These are phyloP conservation scores for Lasiommata megera DNA, from an alignment of 2,888 invertebrate genomes.

Conservation along the genomic window DNA sequence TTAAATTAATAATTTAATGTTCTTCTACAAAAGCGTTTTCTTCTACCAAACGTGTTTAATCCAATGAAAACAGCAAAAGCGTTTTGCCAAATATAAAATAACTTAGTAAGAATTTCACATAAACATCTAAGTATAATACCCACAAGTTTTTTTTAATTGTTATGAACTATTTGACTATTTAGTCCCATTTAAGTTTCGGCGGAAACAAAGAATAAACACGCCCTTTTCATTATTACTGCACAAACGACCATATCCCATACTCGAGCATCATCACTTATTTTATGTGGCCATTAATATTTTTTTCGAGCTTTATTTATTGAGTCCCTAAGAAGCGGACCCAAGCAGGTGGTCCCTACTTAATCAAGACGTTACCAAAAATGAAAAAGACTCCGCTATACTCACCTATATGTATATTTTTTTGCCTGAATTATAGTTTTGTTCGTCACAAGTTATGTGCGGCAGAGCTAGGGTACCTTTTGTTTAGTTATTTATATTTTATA, in stretches of 20 bases:
- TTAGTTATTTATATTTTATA: constrained; percentile 66
- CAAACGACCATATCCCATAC: constrained; percentile 58
- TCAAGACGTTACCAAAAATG: constrained; percentile 77
- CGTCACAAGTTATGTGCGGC: constrained; percentile 60
- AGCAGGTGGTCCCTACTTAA: constrained; percentile 80
- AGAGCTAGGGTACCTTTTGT: constrained; percentile 58
- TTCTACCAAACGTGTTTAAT: too few relatives aligned
- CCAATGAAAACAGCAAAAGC: too few relatives aligned
- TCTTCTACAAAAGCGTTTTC: too few relatives aligned
- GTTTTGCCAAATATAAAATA: too few relatives aligned
- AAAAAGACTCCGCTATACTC: constrained; percentile 65
- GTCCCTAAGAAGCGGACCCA: constrained; percentile 58
- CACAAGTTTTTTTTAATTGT: too few relatives aligned
- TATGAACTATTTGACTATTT: too few relatives aligned
- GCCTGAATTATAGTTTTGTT: constrained; percentile 71
- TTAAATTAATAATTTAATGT: too few relatives aligned
- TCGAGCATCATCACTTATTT: constrained; percentile 70
- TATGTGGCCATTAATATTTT: constrained; percentile 68
- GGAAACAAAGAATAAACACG: constrained; percentile 51
- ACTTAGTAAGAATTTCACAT: too few relatives aligned
- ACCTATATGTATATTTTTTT: constrained; percentile 53
- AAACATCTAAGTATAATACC: too few relatives aligned
- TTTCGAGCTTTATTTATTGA: constrained; percentile 69
- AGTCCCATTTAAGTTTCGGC: constrained; percentile 34
- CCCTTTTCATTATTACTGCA: constrained; percentile 56